Evolutionary conservation across 1,140 invertebrate species (phyloP), one percentile per base, ranked within the genome.

Genomic region (Gryllus bimaculatus): DNA sequence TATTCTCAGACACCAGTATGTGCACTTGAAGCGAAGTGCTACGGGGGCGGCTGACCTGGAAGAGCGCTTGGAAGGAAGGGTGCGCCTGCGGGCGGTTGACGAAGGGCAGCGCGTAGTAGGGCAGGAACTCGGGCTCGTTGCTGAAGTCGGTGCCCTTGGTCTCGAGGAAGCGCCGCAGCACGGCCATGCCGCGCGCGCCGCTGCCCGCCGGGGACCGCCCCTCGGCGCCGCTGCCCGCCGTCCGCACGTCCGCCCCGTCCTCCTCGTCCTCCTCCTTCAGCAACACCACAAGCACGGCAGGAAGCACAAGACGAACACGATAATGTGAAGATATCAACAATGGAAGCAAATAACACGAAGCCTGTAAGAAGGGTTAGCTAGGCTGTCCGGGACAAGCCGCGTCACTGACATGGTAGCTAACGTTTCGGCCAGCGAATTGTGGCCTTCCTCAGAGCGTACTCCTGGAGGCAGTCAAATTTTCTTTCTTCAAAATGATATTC

Each of bases 51-150:
- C 26, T 82, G 82, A 89, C 88, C 79, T 87, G 83, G 82, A 91
- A 90, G 54, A 91, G 80, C 80, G 89, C 85, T 77, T 85, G 85
- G 81, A 90, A 89, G 49, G 88, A 87, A 8, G 88, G 87, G 83
- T 90, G 89, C 47, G 85, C 81, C 79, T 86, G 85, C n/a, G 89
- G 89, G 82, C 89, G 86, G 49, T 86, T 85, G 21, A 90, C 87
- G 83, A 88, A 90, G 0, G 90, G 89, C 47, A 91, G 82, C 54
- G 89, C 89, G 83, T 89, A 91, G 82, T 86, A 90, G 8, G 88
- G 86, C 78, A 90, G 82, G 79, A 90, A 88, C 81, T 91, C 88
- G 78, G 85, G 86, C 74, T 88, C 88, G 78, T 88, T 84, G 78
- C 89, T 89, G 18, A 90, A 85, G 73, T 86, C 83, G 10, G 86